These are phyloP conservation scores for Mionectes macconnelli DNA, from an alignment of 2,113 vertebrate species.

Conservation along the genomic window DNA sequence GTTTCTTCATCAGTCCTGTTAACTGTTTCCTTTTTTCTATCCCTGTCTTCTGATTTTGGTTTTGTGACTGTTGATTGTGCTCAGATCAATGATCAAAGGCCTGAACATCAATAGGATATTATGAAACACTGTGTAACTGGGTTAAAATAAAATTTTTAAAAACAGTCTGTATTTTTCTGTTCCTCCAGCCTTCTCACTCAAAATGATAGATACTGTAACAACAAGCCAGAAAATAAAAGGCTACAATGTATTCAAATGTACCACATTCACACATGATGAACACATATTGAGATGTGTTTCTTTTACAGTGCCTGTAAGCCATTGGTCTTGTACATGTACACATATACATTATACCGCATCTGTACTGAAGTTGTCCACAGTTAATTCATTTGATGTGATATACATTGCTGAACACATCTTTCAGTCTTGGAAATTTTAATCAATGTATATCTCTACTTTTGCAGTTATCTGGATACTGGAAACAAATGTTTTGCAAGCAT, in stretches of 20 bases:
- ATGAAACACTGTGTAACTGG: neutral
- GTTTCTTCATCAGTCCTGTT: neutral
- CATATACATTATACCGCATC: neutral
- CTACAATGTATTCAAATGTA: neutral
- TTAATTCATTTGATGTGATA: neutral
- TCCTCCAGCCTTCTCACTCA: neutral
- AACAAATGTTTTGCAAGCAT: neutral
- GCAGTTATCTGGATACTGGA: neutral
- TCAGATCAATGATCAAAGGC: neutral
- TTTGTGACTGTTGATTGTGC: neutral
- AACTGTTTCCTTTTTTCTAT: neutral
- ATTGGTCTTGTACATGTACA: neutral
- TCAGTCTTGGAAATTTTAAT: neutral
- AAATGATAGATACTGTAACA: neutral
- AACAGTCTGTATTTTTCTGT: neutral
- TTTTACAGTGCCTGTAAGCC: neutral
- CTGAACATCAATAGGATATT: neutral
- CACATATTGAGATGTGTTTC: neutral
- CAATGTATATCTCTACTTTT: neutral
- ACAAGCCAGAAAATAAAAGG: neutral
- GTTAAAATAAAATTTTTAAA: conserved; percentile 9
- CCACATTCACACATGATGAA: neutral
- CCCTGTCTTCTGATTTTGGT: neutral
- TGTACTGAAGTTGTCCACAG: neutral
- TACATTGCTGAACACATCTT: neutral